Percentiles rank a stretch among this genome's conserved stretches.
These are phyloP conservation scores for Romanomermis culicivorax DNA, from an alignment of 2,888 invertebrate species.

Conservation along the genomic window DNA sequence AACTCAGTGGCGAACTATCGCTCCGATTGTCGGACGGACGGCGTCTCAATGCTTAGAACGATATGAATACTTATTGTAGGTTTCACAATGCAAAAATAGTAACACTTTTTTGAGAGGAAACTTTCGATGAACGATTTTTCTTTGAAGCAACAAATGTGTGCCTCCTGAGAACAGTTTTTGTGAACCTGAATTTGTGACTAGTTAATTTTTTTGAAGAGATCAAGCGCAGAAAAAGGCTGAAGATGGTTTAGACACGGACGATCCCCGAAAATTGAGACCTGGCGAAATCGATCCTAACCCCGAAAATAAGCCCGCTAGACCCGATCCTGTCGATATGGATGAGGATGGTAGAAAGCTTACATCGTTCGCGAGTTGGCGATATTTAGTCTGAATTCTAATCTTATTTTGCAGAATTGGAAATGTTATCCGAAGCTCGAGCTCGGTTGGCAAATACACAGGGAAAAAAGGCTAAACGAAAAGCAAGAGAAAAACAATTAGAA, in stretches of 20 bases:
- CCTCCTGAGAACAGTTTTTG: too few relatives aligned
- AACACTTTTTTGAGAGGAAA: slow-evolving; percentile 15
- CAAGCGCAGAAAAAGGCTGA: slow-evolving; percentile 91
- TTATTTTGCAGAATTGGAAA: too few relatives aligned
- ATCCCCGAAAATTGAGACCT: slow-evolving; percentile 86
- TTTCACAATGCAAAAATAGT: slow-evolving; percentile 18
- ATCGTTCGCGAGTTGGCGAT: too few relatives aligned
- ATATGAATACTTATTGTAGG: slow-evolving; percentile 81
- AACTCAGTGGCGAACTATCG: slow-evolving; percentile 97
- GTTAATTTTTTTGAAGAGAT: slow-evolving; percentile 42
- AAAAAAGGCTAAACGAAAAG: too few relatives aligned
- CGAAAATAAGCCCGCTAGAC: slow-evolving; percentile 94
- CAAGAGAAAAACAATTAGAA: too few relatives aligned
- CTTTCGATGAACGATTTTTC: background rate
- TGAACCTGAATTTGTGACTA: background rate
- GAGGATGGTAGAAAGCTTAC: slow-evolving; percentile 56
- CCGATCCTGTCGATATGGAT: slow-evolving; percentile 99
- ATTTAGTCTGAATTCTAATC: too few relatives aligned
- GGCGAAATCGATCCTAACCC: slow-evolving; percentile 99
- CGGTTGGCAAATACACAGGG: too few relatives aligned
- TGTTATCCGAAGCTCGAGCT: too few relatives aligned
- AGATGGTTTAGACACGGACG: slow-evolving; percentile 51
- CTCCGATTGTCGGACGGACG: slow-evolving; percentile 92
- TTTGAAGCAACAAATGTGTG: slow-evolving; percentile 16
- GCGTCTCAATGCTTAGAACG: slow-evolving; percentile 95